These are phyloP conservation scores for Panthera tigris DNA, from an alignment of 2,113 vertebrate species.

Conservation along the genomic window DNA sequence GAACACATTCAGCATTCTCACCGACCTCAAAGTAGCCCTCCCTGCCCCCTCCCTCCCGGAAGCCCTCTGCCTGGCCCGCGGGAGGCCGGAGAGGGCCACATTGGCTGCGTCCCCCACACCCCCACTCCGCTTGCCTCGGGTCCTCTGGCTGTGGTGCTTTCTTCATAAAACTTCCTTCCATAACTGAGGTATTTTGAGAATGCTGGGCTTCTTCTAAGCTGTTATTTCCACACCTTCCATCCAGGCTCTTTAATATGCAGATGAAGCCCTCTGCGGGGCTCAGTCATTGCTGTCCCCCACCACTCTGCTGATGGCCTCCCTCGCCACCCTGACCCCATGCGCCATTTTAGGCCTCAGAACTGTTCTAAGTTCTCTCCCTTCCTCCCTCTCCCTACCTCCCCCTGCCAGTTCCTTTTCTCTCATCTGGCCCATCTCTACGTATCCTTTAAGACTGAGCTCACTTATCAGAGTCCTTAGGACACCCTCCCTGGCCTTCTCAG, in stretches of 20 bases:
- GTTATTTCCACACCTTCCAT: background rate
- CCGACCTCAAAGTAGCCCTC: background rate
- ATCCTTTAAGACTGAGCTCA: background rate
- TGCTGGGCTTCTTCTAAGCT: background rate
- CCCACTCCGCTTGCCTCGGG: background rate
- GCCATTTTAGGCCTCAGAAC: background rate
- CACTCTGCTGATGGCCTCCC: background rate
- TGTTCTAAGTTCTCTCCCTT: background rate
- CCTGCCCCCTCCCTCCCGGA: background rate
- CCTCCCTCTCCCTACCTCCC: background rate
- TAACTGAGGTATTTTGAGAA: background rate
- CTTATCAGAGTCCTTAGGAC: background rate
- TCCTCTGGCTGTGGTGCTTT: background rate
- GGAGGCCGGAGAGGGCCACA: accelerated
- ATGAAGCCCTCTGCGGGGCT: background rate
- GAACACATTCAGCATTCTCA: background rate
- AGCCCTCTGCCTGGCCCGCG: background rate
- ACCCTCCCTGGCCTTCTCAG: background rate
- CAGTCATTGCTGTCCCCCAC: background rate
- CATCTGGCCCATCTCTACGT: background rate
- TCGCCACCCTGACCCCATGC: background rate
- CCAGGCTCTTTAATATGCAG: background rate
- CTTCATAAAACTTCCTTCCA: background rate
- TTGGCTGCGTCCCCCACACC: background rate
- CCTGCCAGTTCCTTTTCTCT: background rate